Conservation (phyloP, 1,140 invertebrate genomes). For the Tetranychus urticae region DNA sequence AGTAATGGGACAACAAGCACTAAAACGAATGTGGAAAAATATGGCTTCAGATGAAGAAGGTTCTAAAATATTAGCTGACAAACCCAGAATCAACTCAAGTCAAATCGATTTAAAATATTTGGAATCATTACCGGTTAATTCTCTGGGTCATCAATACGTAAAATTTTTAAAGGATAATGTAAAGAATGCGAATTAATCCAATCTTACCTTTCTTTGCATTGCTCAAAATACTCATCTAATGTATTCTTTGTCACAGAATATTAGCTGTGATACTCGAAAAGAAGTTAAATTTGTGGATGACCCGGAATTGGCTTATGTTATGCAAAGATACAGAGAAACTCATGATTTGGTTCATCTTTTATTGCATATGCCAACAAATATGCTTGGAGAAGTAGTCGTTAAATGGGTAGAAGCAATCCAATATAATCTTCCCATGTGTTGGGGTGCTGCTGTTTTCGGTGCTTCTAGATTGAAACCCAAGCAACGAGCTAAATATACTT, state of each 20-base stretch:
- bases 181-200: slow-evolving; percentile 14
- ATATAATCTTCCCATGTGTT: slow-evolving; percentile 66
- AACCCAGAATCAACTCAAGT: slow-evolving; percentile 59
- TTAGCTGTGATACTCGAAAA: slow-evolving; percentile 72
- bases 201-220: not conserved
- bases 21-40: slow-evolving; percentile 36
- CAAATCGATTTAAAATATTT: slow-evolving; percentile 53
- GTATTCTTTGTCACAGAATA: slow-evolving; percentile 29
- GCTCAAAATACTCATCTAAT: slow-evolving; percentile 11
- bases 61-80: slow-evolving; percentile 39
- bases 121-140: slow-evolving; percentile 41
- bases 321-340: slow-evolving; percentile 84
- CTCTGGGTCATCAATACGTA: slow-evolving; percentile 57
- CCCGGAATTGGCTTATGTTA: slow-evolving; percentile 71
- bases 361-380: slow-evolving; percentile 78
- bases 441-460: slow-evolving; percentile 61
- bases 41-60: slow-evolving; percentile 44
- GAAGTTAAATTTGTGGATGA: slow-evolving; percentile 77
- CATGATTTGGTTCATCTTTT: slow-evolving; percentile 84
- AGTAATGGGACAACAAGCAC: slow-evolving; percentile 46
- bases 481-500: slow-evolving; percentile 50
- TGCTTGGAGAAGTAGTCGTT: slow-evolving; percentile 58
- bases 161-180: slow-evolving; percentile 48
- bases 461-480: slow-evolving; percentile 51
- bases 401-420: slow-evolving; percentile 95